Conservation (phyloP, 2,888 invertebrate genomes). For the Ptilodon capucinus region DNA sequence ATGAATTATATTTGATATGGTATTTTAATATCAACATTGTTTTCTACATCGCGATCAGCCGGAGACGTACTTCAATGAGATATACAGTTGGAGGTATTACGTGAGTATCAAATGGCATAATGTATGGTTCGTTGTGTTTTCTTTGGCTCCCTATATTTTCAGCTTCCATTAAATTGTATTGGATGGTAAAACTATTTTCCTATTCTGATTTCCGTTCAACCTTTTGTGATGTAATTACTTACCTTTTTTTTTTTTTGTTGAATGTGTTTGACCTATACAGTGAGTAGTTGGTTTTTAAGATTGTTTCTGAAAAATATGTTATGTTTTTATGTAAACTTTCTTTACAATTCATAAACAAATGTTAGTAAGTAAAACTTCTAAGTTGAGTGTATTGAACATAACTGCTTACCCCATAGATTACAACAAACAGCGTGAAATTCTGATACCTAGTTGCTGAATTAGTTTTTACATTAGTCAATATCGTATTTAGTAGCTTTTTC, state of each 20-base stretch:
- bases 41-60: constrained; percentile 69
- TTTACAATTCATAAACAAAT: too few species aligned
- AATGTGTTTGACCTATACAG: background rate
- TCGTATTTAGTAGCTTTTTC: too few species aligned
- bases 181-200: constrained; percentile 40
- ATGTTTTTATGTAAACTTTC: too few species aligned
- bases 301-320: too few species aligned
- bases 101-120: constrained; percentile 58
- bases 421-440: too few species aligned
- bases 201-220: constrained; percentile 6
- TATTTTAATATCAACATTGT: constrained; percentile 31
- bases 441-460: too few species aligned
- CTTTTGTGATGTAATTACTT: constrained; percentile 3
- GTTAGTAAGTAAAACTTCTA: too few species aligned
- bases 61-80: constrained; percentile 76
- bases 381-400: too few species aligned
- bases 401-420: too few species aligned
- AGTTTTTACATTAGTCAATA: too few species aligned
- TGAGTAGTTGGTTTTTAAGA: too few species aligned
- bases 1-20: background rate
- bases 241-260: constrained; percentile 1
- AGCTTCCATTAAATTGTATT: constrained; percentile 40
- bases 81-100: constrained; percentile 77
- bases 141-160: constrained; percentile 27
- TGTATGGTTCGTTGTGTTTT: constrained; percentile 19